These are phyloP conservation scores for Linnaemya vulpina DNA, from an alignment of 2,888 invertebrate species.

Conservation along the genomic window DNA sequence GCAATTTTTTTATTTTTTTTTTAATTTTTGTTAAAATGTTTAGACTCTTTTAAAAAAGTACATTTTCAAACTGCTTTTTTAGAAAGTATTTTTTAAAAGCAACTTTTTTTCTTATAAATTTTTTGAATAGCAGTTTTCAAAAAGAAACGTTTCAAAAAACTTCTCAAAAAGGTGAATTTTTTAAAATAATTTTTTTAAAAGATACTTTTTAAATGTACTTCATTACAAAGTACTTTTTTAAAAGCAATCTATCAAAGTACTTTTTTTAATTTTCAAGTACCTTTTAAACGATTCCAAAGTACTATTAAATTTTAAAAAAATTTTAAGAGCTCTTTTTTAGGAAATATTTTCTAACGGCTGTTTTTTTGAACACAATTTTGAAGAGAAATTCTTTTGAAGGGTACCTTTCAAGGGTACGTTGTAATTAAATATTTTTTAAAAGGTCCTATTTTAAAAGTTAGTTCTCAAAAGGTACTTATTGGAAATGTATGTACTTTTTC, in stretches of 20 bases:
- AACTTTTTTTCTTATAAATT: not conserved
- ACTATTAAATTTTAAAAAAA: no score
- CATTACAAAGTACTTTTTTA: not conserved
- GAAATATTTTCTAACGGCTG: no score
- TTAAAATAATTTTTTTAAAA: not conserved
- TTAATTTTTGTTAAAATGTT: no score
- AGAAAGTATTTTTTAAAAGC: not conserved
- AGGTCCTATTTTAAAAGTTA: not conserved
- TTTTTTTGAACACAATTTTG: no score
- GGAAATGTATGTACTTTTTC: no score
- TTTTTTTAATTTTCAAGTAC: no score
- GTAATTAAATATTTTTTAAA: no score
- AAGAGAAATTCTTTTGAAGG: no score
- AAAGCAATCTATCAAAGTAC: not conserved
- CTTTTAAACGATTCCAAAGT: no score
- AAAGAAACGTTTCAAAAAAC: no score
- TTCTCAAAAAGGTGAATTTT: not conserved
- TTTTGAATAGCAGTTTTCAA: not conserved
- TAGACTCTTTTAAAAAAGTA: not conserved
- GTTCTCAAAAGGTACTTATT: not conserved
- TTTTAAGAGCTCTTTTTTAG: no score
- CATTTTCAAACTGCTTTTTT: not conserved
- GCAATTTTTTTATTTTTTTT: not conserved
- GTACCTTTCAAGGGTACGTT: no score
- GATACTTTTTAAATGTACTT: not conserved